Percentiles rank a stretch among this genome's conserved stretches.
phyloP scores from a whole-genome alignment of 2,888 invertebrate species.

The Eumerus sabulonum region DNA sequence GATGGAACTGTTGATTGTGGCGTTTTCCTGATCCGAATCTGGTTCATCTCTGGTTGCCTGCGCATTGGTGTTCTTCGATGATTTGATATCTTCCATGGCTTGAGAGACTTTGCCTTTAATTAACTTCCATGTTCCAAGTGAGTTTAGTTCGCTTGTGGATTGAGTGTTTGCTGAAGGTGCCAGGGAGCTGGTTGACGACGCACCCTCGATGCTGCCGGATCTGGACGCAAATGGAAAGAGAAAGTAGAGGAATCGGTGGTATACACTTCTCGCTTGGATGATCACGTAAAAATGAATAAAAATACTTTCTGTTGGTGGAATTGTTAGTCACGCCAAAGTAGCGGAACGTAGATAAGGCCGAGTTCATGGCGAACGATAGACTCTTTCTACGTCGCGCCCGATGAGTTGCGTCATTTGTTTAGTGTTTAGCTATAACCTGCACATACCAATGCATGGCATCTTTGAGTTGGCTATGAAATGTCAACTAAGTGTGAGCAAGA shows the following conservation, averaged over 20 bases:
- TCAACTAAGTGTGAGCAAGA: too few relatives aligned
- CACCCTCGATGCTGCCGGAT: constrained; percentile 77
- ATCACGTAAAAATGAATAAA: not conserved
- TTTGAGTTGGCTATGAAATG: too few relatives aligned
- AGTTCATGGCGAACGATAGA: too few relatives aligned
- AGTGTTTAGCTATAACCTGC: too few relatives aligned
- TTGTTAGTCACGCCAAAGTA: not conserved
- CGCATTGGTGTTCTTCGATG: constrained; percentile 73
- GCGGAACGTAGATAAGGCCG: too few relatives aligned
- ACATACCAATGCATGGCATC: too few relatives aligned
- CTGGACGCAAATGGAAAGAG: constrained; percentile 66
- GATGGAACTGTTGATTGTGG: constrained; percentile 73
- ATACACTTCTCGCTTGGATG: not conserved
- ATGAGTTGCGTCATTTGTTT: too few relatives aligned
- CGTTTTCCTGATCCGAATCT: constrained; percentile 76
- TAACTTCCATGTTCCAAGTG: constrained; percentile 78
- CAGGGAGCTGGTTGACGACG: constrained; percentile 73
- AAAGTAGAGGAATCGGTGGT: not conserved
- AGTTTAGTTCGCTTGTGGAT: constrained; percentile 73
- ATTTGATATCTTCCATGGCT: constrained; percentile 78
- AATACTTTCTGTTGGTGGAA: not conserved
- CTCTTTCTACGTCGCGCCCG: not conserved
- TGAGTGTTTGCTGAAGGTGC: constrained; percentile 72
- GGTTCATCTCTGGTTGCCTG: constrained; percentile 70
- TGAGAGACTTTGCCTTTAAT: constrained; percentile 78